Base-by-base conservation (phyloP, 2,888 invertebrate genomes). In the Nephrotoma appendiculata region DNA sequence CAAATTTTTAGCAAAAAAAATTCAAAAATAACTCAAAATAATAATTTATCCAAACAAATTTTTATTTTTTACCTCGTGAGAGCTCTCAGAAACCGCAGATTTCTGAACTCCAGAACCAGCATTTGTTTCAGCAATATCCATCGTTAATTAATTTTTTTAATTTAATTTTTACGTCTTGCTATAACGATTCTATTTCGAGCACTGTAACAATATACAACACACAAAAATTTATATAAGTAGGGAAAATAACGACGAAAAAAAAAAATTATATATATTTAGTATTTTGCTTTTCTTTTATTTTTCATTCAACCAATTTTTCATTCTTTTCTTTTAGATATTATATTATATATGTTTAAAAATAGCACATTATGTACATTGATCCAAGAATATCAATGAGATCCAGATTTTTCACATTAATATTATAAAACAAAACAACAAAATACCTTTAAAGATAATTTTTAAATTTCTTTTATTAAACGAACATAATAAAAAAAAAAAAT, bases 101-200 rank as follows among this genome's bases (percentile, higher is more conserved):
- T 88, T 89, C 86, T 87, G 42, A 43, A 88, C 88, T 87, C 88
- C 88, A 71, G 87, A 86, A 87, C 87, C 88, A 86, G 87, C 45
- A 71, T 87, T 88, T 84, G 87, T 87, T 88, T 89, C 89, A 86
- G 88, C 88, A 83, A 89, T 87, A 87, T 89, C 89, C 89, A 89
- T 89, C 31, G 41, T 86, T 86, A 41, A 15, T 86, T 19, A n/a
- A 6, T 48, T 86, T 43, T 85, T 43, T 43, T 57, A 57, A 71
- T 42, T 84, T 84, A 84, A 84, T 43, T 84, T 44, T 44, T 44
- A 85, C 85, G 85, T 85, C 84, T 85, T 85, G 5, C 85, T 85
- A 44, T 85, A 44, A 84, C 42, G 43, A 84, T 85, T 85, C 85
- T 85, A 85, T 85, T 85, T 85, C 44, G 85, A 85, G 85, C 85